Evolutionary conservation across 2,888 invertebrate genomes (phyloP), one percentile per base, ranked within the genome.

Genomic region (Hypolimnas misippus): DNA sequence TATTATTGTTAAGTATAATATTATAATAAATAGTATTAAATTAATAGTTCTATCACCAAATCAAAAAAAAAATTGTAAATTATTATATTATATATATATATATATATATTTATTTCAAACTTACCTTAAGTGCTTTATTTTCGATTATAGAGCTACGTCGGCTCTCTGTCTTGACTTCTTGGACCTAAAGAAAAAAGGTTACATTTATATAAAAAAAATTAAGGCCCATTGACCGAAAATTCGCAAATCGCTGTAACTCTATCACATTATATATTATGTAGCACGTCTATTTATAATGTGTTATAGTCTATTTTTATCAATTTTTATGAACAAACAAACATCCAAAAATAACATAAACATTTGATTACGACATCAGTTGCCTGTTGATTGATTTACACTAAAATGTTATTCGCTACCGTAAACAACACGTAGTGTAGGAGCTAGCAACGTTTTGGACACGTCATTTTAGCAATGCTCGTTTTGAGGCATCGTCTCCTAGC

Each of bases 71-170:
- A n/a, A n/a, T n/a, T n/a, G n/a, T n/a, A n/a, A n/a, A n/a, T n/a
- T 14, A 7, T 29, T 14, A 8, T 49, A 14, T 29, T n/a, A n/a
- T n/a, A n/a, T n/a, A n/a, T n/a, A n/a, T n/a, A n/a, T n/a, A n/a
- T n/a, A n/a, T n/a, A n/a, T n/a, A n/a, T n/a, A n/a, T n/a, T n/a
- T n/a, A n/a, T n/a, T n/a, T n/a, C n/a, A n/a, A 29, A 38, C 42
- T 76, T 76, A 89, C 91, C 86, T 91, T 90, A 63, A 87, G 71
- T 55, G 83, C 83, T 72, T 89, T 90, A 71, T 84, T 86, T 74
- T 92, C 91, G 53, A 87, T 76, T 40, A 86, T 73, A 10, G 92
- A 92, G 73, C 90, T 86, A 67, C 85, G 84, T 63, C 92, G 80
- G 70, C 92, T 92, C 65, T 89, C 89, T 33, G 82, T 73, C 63